Percentiles rank a stretch among this genome's conserved stretches.
These are phyloP conservation scores for Muschampia plurimacula DNA, from an alignment of 2,888 invertebrate genomes.

Conservation along the genomic window DNA sequence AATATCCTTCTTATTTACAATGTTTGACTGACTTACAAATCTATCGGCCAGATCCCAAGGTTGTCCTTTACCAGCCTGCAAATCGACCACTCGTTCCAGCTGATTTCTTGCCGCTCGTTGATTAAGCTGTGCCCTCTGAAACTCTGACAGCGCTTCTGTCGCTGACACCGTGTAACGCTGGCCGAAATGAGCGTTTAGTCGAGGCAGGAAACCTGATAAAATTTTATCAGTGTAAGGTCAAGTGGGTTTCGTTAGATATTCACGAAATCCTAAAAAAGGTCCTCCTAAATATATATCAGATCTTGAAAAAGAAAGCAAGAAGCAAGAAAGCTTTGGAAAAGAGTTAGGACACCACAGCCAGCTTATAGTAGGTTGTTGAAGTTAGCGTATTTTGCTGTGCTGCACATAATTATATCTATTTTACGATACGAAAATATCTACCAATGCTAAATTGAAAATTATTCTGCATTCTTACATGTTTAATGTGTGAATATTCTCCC, in stretches of 20 bases:
- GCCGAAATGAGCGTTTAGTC: slow-evolving; percentile 88
- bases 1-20: slow-evolving; percentile 36
- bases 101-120: slow-evolving; percentile 86
- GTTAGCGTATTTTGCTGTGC: too few relatives aligned
- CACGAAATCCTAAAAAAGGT: too few relatives aligned
- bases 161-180: slow-evolving; percentile 90
- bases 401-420: too few relatives aligned
- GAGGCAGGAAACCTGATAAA: slow-evolving; percentile 87
- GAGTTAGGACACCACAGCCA: too few relatives aligned
- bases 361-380: too few relatives aligned
- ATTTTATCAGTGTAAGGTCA: neutral
- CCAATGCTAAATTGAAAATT: too few relatives aligned
- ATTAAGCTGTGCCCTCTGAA: slow-evolving; percentile 87
- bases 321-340: too few relatives aligned
- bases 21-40: slow-evolving; percentile 76
- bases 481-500: too few relatives aligned
- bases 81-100: slow-evolving; percentile 84
- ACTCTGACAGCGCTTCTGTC: slow-evolving; percentile 90
- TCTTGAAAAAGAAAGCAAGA: too few relatives aligned
- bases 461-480: too few relatives aligned
- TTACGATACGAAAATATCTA: too few relatives aligned
- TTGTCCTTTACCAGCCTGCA: slow-evolving; percentile 87
- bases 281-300: too few relatives aligned
- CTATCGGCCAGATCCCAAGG: slow-evolving; percentile 87
- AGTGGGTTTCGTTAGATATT: neutral